Evolutionary conservation across 2,888 invertebrate species (phyloP), one percentile per base, ranked within the genome.

Genomic region (Pardosa pseudoannulata): DNA sequence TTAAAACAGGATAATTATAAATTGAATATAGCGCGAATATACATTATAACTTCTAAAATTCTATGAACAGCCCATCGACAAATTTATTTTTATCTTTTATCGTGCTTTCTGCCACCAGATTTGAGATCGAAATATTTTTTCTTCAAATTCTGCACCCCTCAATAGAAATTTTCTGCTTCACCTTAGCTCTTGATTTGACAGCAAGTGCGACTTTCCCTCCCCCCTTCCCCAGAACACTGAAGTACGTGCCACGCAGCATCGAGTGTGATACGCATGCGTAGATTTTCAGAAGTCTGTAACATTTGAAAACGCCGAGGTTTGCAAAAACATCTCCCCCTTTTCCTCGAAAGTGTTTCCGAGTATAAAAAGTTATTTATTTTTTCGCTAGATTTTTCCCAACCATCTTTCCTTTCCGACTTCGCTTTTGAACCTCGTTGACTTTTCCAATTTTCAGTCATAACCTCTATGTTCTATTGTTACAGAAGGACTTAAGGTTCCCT

Each of bases 381-480:
- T 83, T 32, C 23, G 46, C 11, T n/a, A n/a, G 39, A 46, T 31
- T 46, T 76, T 76, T 80, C 46, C 41, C 62, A 19, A 19, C 74
- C 74, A 32, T 16, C 7, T 50, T 64, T 36, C 36, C 19, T 36
- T 39, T 65, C 32, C 19, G 27, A 68, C 36, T 68, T 65, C 46
- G 50, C 64, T 83, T 78, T 50, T 39, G 65, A 72, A 78, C 31
- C 71, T 83, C 76, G 83, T 72, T 72, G 83, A 78, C 72, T 67
- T 72, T 83, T 78, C 65, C 76, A 83, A 83, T 83, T 74, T 78
- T 71, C 65, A 72, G 81, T 72, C 83, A 83, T 78, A 83, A 78
- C 65, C 65, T 3, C 67, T 46, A 23, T 83, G 78, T 78, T 83
- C 76, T 65, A 76, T 83, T 76, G 78, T 83, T 72, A 83, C 72